Percentiles rank a stretch among this genome's conserved stretches.
These are phyloP conservation scores for Buphagus erythrorhynchus DNA, from an alignment of 2,797 vertebrate species.

Conservation along the genomic window DNA sequence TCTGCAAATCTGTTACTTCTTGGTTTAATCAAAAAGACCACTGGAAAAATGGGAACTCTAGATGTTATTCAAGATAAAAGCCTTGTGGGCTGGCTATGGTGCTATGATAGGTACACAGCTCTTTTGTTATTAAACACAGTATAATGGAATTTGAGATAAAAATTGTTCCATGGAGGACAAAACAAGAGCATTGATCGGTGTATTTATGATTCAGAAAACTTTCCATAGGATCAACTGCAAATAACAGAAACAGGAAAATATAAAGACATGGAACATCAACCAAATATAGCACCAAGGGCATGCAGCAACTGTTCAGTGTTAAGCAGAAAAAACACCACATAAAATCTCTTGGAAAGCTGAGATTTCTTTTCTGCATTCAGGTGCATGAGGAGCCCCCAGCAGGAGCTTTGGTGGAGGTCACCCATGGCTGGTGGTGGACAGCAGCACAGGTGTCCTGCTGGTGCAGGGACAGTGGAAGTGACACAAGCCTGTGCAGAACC, in stretches of 20 bases:
- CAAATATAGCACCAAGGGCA: background rate
- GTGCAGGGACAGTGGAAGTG: background rate
- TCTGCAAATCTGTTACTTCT: background rate
- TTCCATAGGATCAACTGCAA: background rate
- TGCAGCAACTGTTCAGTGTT: background rate
- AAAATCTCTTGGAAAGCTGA: background rate
- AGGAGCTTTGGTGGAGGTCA: background rate
- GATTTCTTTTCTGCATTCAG: background rate
- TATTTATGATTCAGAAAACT: constrained; percentile 12
- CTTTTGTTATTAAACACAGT: background rate
- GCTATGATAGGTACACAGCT: background rate
- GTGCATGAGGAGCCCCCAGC: background rate
- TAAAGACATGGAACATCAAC: background rate
- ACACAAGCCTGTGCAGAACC: fast-evolving
- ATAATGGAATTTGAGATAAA: background rate
- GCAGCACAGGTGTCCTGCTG: background rate
- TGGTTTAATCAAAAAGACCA: background rate
- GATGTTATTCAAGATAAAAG: background rate
- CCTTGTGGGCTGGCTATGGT: background rate
- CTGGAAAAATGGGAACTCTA: background rate
- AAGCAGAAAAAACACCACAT: fast-evolving
- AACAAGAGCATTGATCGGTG: background rate
- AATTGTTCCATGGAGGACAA: background rate
- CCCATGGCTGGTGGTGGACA: fast-evolving
- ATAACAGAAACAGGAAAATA: background rate